Evolutionary conservation across 2,797 vertebrate genomes (phyloP).

Genomic region (Danio albolineatus): DNA sequence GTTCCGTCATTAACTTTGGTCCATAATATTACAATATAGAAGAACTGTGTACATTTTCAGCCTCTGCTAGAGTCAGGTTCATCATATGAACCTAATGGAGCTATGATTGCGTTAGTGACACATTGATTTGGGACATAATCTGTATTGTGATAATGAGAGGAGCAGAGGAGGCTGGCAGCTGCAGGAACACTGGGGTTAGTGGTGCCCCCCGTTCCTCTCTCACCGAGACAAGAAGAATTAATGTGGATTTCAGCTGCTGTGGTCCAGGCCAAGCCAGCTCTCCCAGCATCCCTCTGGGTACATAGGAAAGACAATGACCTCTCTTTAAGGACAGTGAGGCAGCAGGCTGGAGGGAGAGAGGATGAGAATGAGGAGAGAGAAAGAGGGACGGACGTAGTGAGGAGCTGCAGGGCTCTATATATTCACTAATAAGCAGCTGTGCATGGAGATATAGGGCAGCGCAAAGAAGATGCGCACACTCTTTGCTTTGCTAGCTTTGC

Average conservation of each 20-base stretch:
- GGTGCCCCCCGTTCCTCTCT: constrained; percentile 21
- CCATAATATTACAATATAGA: too few relatives aligned
- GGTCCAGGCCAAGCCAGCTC: constrained; percentile 39
- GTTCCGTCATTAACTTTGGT: too few relatives aligned
- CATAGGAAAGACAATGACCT: constrained; percentile 57
- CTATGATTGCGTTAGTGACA: constrained; percentile 56
- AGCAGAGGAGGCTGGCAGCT: constrained; percentile 41
- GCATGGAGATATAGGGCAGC: constrained; percentile 44
- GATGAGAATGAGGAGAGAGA: not conserved
- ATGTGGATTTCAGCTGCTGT: constrained; percentile 49
- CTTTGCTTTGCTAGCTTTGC: constrained; percentile 1
- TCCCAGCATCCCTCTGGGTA: constrained; percentile 40
- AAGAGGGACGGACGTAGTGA: constrained; percentile 9
- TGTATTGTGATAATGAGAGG: constrained; percentile 46
- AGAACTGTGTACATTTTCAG: too few relatives aligned
- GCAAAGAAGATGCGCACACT: constrained; percentile 34
- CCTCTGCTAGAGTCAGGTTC: constrained; percentile 32
- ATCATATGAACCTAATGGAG: constrained; percentile 48
- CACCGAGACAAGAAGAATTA: constrained; percentile 45
- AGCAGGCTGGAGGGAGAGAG: constrained; percentile 41
- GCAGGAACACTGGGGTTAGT: constrained; percentile 36
- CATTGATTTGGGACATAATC: constrained; percentile 51
- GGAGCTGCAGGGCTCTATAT: constrained; percentile 33
- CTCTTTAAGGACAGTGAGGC: constrained; percentile 57
- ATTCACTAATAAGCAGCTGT: constrained; percentile 46